Base-by-base conservation (phyloP, 1,140 invertebrate genomes). In the Atta cephalotes region DNA sequence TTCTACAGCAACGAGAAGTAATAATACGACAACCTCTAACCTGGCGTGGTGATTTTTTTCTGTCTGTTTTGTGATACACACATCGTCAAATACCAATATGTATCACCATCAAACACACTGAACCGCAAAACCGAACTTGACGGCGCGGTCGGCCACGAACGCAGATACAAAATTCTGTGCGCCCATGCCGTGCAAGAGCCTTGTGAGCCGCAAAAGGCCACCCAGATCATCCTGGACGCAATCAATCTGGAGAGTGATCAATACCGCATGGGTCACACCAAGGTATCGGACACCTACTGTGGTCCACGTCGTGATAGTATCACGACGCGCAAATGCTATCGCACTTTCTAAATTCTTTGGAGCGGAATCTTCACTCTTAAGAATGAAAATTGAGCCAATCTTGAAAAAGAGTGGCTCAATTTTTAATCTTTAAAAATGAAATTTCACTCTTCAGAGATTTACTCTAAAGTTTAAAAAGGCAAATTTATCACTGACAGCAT, bases 181-280 rank as follows among this genome's bases (percentile, higher is more conserved):
- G 97, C 97, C 94, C 96, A 96, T 96, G 96, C 96, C 95, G 95
- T 97, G 94, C 97, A 97, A 96, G 97, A 98, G 93, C 95, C 96
- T 90, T 97, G 97, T 93, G 96, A 97, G 91, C 96, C 97, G 89
- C 96, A 98, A 96, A 97, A 98, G 95, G 98, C 98, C 88, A 97
- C 98, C 86, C 97, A 97, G 95, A 97, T 98, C 95, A 98, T 99
- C 96, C 96, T 99, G 95, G 97, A 98, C 91, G 96, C 97, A 92
- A 97, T 97, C 93, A 97, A 97, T 95, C 96, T 99, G 95, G 98
- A 99, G 93, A 96, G 97, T 89, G 98, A 99, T 95, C 98, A 99
- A 95, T 99, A 97, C 96, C 97, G 99, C 94, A 96, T 99, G 95
- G 99, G 99, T 96, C 97, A 97, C 95, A 99, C 98, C 86, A 99